Evolutionary conservation across 2,888 invertebrate genomes (phyloP).

Genomic region (Nineta flava): DNA sequence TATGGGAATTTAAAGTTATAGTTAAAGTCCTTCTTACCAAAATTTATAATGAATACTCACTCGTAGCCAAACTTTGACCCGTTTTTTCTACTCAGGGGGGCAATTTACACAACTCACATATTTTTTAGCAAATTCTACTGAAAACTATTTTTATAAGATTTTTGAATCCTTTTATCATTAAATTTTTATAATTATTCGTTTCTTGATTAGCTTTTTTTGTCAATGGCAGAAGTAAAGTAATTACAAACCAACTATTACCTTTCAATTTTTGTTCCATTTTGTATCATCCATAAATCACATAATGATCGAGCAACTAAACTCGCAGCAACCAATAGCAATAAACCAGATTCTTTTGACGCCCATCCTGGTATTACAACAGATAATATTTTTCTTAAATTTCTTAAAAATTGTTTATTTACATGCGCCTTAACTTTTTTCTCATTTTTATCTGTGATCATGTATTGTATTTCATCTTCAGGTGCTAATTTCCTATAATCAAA

Average conservation of each 20-base stretch:
- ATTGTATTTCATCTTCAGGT: constrained; percentile 59
- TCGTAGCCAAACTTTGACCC: no score
- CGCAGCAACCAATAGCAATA: constrained; percentile 56
- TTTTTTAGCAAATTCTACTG: no score
- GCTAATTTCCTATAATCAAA: constrained; percentile 29
- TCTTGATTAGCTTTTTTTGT: no score
- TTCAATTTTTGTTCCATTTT: constrained; percentile 85
- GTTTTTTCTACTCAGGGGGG: no score
- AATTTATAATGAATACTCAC: no score
- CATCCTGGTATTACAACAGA: constrained; percentile 67
- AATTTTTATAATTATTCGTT: no score
- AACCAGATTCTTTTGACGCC: constrained; percentile 58
- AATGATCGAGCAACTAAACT: constrained; percentile 77
- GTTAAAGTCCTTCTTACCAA: no score
- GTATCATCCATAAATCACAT: constrained; percentile 96
- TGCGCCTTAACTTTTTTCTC: constrained; percentile 49
- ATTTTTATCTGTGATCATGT: constrained; percentile 57
- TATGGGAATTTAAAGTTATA: no score
- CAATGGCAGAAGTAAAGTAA: no score
- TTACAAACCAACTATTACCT: constrained; percentile 44
- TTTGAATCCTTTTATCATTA: no score
- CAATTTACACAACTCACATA: no score
- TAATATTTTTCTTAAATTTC: constrained; percentile 49
- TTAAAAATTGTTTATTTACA: constrained; percentile 57
- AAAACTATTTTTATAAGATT: no score